These are phyloP conservation scores for Ctenosaura bakeri DNA, from an alignment of 2,797 vertebrate genomes.

Conservation along the genomic window DNA sequence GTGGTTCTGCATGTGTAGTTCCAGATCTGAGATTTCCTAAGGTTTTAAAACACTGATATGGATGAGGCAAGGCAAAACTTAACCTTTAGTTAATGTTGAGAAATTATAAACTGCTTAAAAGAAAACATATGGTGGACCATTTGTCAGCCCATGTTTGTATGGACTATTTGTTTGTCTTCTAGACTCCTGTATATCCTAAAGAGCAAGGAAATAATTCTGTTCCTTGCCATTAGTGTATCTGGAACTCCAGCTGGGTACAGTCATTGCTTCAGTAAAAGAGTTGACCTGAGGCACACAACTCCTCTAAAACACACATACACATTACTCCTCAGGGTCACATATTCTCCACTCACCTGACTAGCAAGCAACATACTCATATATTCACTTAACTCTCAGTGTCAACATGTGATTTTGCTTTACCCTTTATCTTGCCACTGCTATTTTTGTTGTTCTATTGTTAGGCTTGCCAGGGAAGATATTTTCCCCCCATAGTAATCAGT, in stretches of 20 bases:
- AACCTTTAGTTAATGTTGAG: background rate
- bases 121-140: background rate
- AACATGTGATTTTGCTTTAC: background rate
- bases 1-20: too few species aligned
- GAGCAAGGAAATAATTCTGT: background rate
- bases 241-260: constrained; percentile 16
- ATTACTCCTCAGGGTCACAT: background rate
- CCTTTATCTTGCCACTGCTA: background rate
- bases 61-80: accelerated
- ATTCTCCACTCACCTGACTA: background rate
- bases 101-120: background rate
- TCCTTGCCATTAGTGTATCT: constrained; percentile 18
- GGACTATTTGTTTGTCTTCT: background rate
- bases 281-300: background rate
- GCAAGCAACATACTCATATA: background rate
- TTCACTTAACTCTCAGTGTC: background rate
- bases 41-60: background rate
- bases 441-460: background rate
- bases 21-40: too few species aligned
- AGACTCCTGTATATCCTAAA: background rate
- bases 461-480: background rate
- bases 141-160: background rate
- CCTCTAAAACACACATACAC: constrained; percentile 5
- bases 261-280: constrained; percentile 21
- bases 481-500: background rate